Evolutionary conservation across 2,797 vertebrate species (phyloP).

Genomic region (Urosaurus nigricauda): DNA sequence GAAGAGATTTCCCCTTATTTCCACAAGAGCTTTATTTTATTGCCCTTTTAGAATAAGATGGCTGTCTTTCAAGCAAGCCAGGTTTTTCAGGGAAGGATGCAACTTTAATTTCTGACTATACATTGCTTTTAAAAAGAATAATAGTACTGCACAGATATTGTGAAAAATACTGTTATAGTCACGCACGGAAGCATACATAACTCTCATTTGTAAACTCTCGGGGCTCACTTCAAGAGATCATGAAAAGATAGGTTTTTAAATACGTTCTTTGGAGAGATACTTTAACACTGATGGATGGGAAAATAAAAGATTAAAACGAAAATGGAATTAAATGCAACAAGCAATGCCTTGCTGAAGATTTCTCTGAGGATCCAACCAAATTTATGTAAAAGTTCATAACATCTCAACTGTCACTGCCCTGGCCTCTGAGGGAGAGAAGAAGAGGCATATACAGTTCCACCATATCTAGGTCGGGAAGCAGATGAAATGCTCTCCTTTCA

Average conservation of each 20-base stretch:
- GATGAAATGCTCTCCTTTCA: no score
- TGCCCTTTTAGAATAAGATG: not conserved
- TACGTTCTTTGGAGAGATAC: constrained; percentile 24
- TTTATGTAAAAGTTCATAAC: constrained; percentile 32
- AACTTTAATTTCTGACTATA: constrained; percentile 46
- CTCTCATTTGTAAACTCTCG: constrained; percentile 13
- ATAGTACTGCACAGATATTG: not conserved
- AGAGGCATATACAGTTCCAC: no score
- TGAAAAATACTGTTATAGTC: not conserved
- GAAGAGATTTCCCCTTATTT: constrained; percentile 57
- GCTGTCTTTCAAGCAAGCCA: not conserved
- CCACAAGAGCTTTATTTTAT: constrained; percentile 21
- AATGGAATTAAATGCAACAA: constrained; percentile 50
- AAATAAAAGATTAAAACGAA: constrained; percentile 44
- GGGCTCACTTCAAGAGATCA: constrained; percentile 48
- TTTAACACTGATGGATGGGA: not conserved
- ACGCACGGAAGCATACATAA: not conserved
- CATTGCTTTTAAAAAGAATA: constrained; percentile 24
- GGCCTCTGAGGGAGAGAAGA: no score
- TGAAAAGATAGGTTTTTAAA: constrained; percentile 44
- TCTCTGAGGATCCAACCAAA: constrained; percentile 50
- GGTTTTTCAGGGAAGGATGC: constrained; percentile 21
- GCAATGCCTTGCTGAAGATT: constrained; percentile 45
- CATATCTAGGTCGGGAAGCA: no score
- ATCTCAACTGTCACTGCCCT: no score